Conservation (phyloP, 2,888 invertebrate species). For the Elysia crispata region DNA sequence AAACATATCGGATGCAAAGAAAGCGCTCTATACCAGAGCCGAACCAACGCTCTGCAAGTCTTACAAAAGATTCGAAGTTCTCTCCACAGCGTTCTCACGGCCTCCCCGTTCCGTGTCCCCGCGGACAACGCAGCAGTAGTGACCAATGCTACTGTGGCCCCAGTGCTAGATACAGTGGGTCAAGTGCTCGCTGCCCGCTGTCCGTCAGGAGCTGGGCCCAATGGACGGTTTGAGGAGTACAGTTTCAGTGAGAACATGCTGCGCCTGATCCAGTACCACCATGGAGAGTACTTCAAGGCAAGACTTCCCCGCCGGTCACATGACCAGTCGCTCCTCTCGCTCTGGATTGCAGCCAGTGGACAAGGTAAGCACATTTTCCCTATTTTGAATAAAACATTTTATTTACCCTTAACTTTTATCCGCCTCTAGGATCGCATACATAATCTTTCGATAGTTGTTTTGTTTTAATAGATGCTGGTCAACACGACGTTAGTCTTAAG, state of each 20-base stretch:
- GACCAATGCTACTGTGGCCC: constrained; percentile 49
- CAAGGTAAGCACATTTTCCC: constrained; percentile 38
- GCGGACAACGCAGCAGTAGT: constrained; percentile 45
- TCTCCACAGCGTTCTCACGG: constrained; percentile 43
- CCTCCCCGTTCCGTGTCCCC: constrained; percentile 38
- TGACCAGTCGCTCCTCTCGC: constrained; percentile 36
- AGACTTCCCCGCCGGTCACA: constrained; percentile 12
- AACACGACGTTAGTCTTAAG: no score
- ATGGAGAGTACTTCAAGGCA: constrained; percentile 46
- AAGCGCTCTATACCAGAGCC: constrained; percentile 20
- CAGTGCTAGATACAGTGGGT: constrained; percentile 29
- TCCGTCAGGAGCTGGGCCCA: constrained; percentile 29
- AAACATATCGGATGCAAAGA: constrained; percentile 45
- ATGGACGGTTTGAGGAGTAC: constrained; percentile 49
- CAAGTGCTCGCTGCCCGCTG: constrained; percentile 29
- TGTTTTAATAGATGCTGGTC: no score
- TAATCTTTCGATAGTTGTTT: no score
- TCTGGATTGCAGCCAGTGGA: constrained; percentile 43
- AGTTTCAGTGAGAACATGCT: constrained; percentile 49
- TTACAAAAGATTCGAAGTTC: constrained; percentile 41
- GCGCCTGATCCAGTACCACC: constrained; percentile 47
- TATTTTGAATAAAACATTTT: no score
- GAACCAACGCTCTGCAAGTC: constrained; percentile 28
- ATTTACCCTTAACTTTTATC: no score
- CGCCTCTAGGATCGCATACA: no score